A percentile compares a stretch with the other conserved stretches of the same genome.
Evolutionary conservation across 2,888 invertebrate genomes (phyloP).

Genomic region (Tenthredo notha): DNA sequence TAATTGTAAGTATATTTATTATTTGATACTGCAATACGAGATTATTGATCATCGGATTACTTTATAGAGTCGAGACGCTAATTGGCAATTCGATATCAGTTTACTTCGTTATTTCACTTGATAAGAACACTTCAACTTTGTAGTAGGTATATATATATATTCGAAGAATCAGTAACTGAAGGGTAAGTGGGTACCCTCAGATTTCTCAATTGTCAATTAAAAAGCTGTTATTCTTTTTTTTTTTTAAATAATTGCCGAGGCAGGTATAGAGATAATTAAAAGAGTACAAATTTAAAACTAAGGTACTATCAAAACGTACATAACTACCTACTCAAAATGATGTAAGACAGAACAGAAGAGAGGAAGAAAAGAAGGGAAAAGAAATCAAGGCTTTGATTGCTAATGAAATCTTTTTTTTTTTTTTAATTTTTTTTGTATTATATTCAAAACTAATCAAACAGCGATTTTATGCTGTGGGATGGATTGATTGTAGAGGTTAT

Average conservation of each 20-base stretch:
- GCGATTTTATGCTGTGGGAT: not conserved
- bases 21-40: not conserved
- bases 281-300: not conserved
- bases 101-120: slow-evolving; percentile 10
- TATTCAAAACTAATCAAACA: not conserved
- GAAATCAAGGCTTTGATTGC: not conserved
- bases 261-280: not conserved
- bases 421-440: not conserved
- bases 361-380: not conserved
- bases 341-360: not conserved
- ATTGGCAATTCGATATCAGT: not conserved
- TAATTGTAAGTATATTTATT: not conserved
- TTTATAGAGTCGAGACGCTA: not conserved
- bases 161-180: slow-evolving; percentile 3
- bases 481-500: not conserved
- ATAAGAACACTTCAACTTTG: not conserved
- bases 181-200: not conserved
- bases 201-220: not conserved
- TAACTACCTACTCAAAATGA: not conserved
- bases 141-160: not conserved
- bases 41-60: not conserved
- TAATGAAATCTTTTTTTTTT: not conserved
- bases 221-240: not conserved
- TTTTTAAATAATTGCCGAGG: not conserved
- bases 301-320: no score